Evolutionary conservation across 2,113 vertebrate genomes (phyloP), one percentile per base, ranked within the genome.

Genomic region (Oreamnos americanus): DNA sequence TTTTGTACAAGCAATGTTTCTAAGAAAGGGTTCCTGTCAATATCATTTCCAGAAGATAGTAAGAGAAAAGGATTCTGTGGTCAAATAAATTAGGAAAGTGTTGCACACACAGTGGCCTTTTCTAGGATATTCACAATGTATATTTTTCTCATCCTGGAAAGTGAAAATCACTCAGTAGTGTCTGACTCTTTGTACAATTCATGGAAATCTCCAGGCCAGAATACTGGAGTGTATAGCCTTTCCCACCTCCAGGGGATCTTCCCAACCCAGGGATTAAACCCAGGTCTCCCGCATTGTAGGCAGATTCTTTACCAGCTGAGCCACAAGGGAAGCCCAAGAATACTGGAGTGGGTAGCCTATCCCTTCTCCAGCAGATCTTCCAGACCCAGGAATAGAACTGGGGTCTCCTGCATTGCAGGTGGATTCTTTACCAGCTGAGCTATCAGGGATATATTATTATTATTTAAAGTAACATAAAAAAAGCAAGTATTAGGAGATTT

Each of bases 71-170:
- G 25, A 49, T 90, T 90, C 53, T 76, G 45, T 45, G 51, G 71
- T 81, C 36, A 88, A 92, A 84, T 51, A n/a, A 82, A 30, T 58
- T 39, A 64, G 51, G 7, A 86, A 89, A 88, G n/a, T 91, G 64
- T 67, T 36, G 3, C 33, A 2, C 64, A 67, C 64, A 36, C 8
- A 36, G 2, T 45, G 39, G 15, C 19, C 2, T 81, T 7, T 33
- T 62, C 36, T 19, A 28, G 26, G 33, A 36, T 87, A 12, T 36
- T 87, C 16, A 55, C 12, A 26, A 30, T 10, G 13, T 21, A 7
- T 67, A 33, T n/a, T 67, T 67, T 67, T 67, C 33, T 67, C 64
- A 67, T 67, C 33, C 33, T 67, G 36, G 64, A 36, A 67, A 21
- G 33, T 36, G 64, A 21, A 67, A 36, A 67, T 67, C 33, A 10